Conservation (phyloP, 1,140 invertebrate species). For the Euglossa dilemma region DNA sequence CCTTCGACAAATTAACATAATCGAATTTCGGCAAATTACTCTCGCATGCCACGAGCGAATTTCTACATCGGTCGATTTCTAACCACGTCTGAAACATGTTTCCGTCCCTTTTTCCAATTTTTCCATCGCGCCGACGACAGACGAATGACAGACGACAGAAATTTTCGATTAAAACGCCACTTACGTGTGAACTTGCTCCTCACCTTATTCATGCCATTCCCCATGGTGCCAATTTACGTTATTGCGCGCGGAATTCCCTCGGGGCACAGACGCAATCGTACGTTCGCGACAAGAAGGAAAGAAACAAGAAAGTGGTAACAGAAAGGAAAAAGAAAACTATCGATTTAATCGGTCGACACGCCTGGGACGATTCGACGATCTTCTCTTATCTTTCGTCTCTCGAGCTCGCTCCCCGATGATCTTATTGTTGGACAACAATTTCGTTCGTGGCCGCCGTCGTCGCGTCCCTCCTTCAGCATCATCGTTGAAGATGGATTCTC, state of each 20-base stretch:
- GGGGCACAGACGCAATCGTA: not conserved
- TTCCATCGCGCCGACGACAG: no score
- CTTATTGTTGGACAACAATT: constrained; percentile 53
- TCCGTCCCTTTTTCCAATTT: not conserved
- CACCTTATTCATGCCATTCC: constrained; percentile 92
- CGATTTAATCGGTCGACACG: constrained; percentile 41
- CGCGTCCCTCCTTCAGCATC: constrained; percentile 46
- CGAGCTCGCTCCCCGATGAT: constrained; percentile 56
- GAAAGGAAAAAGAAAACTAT: not conserved
- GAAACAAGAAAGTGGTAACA: no score
- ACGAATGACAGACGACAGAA: not conserved
- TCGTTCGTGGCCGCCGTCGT: constrained; percentile 25
- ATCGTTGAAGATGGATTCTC: constrained; percentile 44
- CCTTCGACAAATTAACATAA: not conserved
- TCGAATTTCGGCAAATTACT: not conserved
- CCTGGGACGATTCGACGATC: constrained; percentile 18
- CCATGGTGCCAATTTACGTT: constrained; percentile 81
- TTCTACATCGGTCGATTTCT: not conserved
- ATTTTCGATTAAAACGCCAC: not conserved
- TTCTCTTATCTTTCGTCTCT: constrained; percentile 64
- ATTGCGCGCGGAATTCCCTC: constrained; percentile 12
- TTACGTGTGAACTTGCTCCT: constrained; percentile 58
- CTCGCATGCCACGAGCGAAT: not conserved
- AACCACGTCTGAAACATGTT: not conserved
- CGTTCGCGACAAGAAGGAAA: constrained; percentile 5